Percentiles rank a stretch among this genome's conserved stretches.
These are phyloP conservation scores for Drosophila pullipes DNA, from an alignment of 2,888 invertebrate species.

Conservation along the genomic window DNA sequence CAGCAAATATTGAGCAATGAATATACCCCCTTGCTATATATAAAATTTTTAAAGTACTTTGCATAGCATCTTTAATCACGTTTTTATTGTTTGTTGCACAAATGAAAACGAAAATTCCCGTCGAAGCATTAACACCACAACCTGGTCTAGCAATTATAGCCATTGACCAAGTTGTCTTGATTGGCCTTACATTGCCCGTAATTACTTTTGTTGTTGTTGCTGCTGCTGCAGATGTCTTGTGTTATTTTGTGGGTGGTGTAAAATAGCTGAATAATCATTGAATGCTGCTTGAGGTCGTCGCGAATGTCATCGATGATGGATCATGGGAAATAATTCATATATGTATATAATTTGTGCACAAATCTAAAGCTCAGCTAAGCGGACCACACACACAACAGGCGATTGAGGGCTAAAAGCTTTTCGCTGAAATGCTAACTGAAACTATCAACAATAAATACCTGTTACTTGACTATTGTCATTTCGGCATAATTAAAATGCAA, in stretches of 20 bases:
- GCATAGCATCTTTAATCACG: constrained; percentile 80
- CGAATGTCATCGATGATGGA: constrained; percentile 69
- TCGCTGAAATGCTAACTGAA: constrained; percentile 59
- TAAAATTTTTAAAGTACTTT: constrained; percentile 53
- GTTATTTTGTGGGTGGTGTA: constrained; percentile 62
- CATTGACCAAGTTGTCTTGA: constrained; percentile 79
- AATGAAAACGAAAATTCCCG: constrained; percentile 62
- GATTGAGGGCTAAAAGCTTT: constrained; percentile 38
- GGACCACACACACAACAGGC: constrained; percentile 61
- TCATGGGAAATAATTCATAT: constrained; percentile 68
- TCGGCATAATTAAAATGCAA: constrained; percentile 78
- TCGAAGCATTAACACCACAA: constrained; percentile 49
- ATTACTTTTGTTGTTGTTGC: constrained; percentile 12
- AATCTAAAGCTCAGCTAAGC: constrained; percentile 34
- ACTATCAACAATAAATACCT: constrained; percentile 42
- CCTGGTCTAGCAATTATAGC: constrained; percentile 66
- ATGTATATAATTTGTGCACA: constrained; percentile 40
- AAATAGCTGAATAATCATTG: constrained; percentile 69
- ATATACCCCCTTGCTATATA: constrained; percentile 22
- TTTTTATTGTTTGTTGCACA: constrained; percentile 77
- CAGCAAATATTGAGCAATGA: neutral
- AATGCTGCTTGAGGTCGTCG: constrained; percentile 65
- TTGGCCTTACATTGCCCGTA: constrained; percentile 73
- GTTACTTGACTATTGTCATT: constrained; percentile 43
- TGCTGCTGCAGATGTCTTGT: constrained; percentile 48